Evolutionary conservation across 1,140 invertebrate species (phyloP).

Genomic region (Cyclargus thomasi): DNA sequence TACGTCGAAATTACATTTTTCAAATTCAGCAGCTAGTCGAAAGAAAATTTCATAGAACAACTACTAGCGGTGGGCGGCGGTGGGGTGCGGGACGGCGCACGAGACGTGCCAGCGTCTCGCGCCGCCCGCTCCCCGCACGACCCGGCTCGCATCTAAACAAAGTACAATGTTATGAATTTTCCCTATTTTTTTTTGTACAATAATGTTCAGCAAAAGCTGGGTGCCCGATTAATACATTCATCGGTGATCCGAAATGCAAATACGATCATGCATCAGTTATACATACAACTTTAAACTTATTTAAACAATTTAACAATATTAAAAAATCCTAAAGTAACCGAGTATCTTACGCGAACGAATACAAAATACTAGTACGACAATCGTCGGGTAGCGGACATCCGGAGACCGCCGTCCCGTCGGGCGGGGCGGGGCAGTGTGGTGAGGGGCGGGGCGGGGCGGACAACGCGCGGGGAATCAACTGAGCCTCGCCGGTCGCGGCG

Average conservation of each 20-base stretch:
- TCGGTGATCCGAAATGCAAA: constrained; percentile 63
- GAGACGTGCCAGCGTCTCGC: constrained; percentile 22
- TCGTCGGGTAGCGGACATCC: constrained; percentile 25
- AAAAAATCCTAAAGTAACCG: constrained; percentile 71
- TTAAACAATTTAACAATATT: constrained; percentile 73
- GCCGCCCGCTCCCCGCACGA: constrained; percentile 27
- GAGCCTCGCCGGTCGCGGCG: neutral
- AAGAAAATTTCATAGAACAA: constrained; percentile 59
- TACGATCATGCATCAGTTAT: constrained; percentile 66
- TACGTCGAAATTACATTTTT: constrained; percentile 66
- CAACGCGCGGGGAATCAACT: constrained; percentile 10
- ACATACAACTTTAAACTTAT: constrained; percentile 72
- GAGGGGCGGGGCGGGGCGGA: neutral
- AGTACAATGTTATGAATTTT: constrained; percentile 55
- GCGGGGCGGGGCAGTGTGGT: neutral
- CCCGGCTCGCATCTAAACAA: constrained; percentile 41
- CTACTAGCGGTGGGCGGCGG: constrained; percentile 39
- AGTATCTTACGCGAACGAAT: constrained; percentile 58
- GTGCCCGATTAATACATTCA: constrained; percentile 63
- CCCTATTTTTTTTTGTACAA: constrained; percentile 68
- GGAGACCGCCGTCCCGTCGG: constrained; percentile 7
- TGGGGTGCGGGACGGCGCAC: constrained; percentile 8
- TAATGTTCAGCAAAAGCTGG: constrained; percentile 64
- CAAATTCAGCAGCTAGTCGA: constrained; percentile 67
- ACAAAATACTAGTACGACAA: constrained; percentile 57